phyloP scores from a whole-genome alignment of 2,113 vertebrate species.

The Pteropus alecto region DNA sequence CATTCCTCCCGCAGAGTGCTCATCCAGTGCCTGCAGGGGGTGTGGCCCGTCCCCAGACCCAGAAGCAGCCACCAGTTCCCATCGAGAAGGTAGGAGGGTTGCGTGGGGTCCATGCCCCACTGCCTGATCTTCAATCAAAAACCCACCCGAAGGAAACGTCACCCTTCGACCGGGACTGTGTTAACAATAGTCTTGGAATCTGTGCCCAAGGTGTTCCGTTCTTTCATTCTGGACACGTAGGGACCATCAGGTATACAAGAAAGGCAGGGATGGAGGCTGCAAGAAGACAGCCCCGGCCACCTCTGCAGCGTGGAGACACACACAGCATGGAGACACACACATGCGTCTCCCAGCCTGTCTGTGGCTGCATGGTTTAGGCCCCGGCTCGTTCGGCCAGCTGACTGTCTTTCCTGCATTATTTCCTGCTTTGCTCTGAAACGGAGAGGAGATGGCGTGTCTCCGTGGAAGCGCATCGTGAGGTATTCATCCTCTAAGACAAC shows the following conservation, averaged over 20 bases:
- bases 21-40: accelerated
- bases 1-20: not conserved
- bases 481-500: not conserved
- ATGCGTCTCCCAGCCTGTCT: accelerated
- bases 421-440: not conserved
- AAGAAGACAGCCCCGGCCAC: too few relatives aligned
- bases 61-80: not conserved
- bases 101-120: accelerated
- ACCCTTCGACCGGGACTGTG: not conserved
- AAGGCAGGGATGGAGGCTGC: not conserved
- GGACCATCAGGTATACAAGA: not conserved
- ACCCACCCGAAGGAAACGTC: not conserved
- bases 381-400: not conserved
- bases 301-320: not conserved
- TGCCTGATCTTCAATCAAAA: not conserved
- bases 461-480: not conserved
- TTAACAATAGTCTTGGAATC: not conserved
- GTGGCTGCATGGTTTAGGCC: accelerated
- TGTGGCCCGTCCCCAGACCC: not conserved
- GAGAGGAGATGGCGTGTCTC: not conserved
- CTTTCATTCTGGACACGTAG: not conserved
- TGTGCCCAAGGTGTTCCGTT: not conserved
- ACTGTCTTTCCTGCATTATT: not conserved
- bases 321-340: not conserved
- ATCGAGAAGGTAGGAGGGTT: accelerated